These are phyloP conservation scores for Odontocolon sp. DNA, from an alignment of 2,888 invertebrate species.

Conservation along the genomic window DNA sequence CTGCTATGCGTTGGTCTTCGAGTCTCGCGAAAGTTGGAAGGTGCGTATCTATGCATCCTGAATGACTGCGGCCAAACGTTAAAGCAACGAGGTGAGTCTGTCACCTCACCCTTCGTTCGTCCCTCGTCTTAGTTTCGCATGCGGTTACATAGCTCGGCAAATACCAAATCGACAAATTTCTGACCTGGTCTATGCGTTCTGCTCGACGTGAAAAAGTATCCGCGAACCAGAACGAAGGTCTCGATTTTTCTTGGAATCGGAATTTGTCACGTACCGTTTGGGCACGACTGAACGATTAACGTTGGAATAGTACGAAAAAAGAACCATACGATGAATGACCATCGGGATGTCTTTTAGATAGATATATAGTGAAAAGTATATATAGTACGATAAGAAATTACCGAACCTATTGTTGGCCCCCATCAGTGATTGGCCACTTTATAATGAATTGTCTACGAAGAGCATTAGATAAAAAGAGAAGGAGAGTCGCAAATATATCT, in stretches of 20 bases:
- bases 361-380: too few species aligned
- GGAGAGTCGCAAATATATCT: too few species aligned
- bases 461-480: too few species aligned
- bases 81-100: neutral
- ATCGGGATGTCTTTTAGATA: neutral
- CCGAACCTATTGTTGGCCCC: too few species aligned
- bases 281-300: neutral
- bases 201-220: neutral
- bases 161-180: constrained; percentile 45
- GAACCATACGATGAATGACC: neutral
- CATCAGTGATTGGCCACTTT: too few species aligned
- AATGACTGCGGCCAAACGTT: constrained; percentile 5
- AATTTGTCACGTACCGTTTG: constrained; percentile 42
- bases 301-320: neutral
- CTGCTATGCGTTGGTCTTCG: constrained; percentile 44
- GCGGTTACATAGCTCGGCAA: constrained; percentile 10
- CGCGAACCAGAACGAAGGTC: neutral
- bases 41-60: constrained; percentile 14
- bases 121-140: neutral
- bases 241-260: constrained; percentile 20
- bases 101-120: constrained; percentile 7
- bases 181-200: neutral
- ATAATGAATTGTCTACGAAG: too few species aligned
- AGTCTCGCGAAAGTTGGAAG: constrained; percentile 11
- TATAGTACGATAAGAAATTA: neutral